Evolutionary conservation across 2,888 invertebrate species (phyloP).

Genomic region (Carpatolechia fugitivella): DNA sequence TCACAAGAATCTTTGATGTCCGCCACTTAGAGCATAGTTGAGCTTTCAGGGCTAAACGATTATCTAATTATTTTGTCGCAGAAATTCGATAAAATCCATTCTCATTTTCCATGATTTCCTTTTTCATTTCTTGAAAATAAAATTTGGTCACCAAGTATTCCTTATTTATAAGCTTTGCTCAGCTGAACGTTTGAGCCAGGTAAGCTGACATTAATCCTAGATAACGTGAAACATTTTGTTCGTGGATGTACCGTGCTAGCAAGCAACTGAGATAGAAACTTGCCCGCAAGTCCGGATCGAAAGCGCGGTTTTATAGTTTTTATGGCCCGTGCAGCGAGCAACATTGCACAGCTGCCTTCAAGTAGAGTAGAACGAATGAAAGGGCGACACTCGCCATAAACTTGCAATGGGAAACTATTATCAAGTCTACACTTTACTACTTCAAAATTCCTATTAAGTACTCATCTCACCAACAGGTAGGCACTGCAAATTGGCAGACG

Average conservation of each 20-base stretch:
- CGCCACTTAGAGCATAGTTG: slow-evolving; percentile 18
- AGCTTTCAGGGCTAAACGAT: slow-evolving; percentile 5
- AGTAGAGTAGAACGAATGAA: slow-evolving; percentile 7
- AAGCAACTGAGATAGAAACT: slow-evolving; percentile 66
- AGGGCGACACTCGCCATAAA: slow-evolving; percentile 1
- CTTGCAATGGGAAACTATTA: neutral
- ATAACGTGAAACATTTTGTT: slow-evolving; percentile 25
- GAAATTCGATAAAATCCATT: neutral
- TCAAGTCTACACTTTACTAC: neutral
- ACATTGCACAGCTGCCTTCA: slow-evolving; percentile 41
- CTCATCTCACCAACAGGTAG: neutral
- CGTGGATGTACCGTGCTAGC: slow-evolving; percentile 46
- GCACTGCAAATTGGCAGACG: slow-evolving; percentile 1
- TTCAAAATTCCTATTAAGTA: no score
- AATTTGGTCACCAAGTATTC: neutral
- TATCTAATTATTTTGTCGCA: slow-evolving; percentile 16
- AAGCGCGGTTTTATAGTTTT: slow-evolving; percentile 67
- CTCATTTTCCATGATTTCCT: neutral
- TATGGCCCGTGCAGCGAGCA: slow-evolving; percentile 39
- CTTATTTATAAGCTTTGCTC: neutral
- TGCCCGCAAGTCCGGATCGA: slow-evolving; percentile 62
- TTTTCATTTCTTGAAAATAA: neutral
- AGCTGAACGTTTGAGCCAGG: neutral
- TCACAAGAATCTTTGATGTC: slow-evolving; percentile 28
- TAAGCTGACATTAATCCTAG: neutral